Base-by-base conservation (phyloP, 2,888 invertebrate genomes). In the Ennomos fuscantarius region DNA sequence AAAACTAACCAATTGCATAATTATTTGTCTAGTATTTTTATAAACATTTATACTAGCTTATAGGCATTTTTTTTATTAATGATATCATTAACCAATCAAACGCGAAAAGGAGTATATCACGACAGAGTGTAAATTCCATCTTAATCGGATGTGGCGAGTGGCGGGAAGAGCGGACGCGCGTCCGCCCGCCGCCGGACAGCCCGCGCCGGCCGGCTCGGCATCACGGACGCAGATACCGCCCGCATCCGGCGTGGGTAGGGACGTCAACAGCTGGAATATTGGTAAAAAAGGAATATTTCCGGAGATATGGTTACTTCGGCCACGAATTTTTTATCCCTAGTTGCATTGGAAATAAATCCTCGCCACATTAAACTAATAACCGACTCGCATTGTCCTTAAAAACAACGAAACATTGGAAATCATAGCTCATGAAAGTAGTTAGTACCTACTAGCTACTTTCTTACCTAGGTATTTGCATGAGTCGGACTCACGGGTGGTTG, bases 91-190 rank as follows among this genome's bases (percentile, higher is more conserved):
- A 12, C 31, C 43, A 48, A 52, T 43, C 52, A 52, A 57, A 48
- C 43, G 48, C 11, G 13, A 51, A 50, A 11, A 32, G 53, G 42
- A 54, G 54, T 9, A 68, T 63, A 70, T 65, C 63, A 78, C 74
- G 72, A 76, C 72, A 69, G 56, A 68, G 74, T 72, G 79, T 79
- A 79, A 81, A 88, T 88, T 83, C 85, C 84, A 77, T 66, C 69
- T 81, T 81, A 80, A 78, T 83, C 81, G 84, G 81, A 83, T 81
- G 81, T 79, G 82, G 70, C 70, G 66, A 66, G 65, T 79, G 82
- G 70, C 70, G 66, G 66, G 65, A 67, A 63, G 40, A 43, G 55
- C 83, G 86, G 86, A 84, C 82, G 85, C 71, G 67, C 86, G 84
- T 86, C 67, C 70, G 74, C 63, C 70, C 72, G 72, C 70, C 74